Conservation (phyloP, 2,888 invertebrate genomes). For the Perdita meconis region DNA sequence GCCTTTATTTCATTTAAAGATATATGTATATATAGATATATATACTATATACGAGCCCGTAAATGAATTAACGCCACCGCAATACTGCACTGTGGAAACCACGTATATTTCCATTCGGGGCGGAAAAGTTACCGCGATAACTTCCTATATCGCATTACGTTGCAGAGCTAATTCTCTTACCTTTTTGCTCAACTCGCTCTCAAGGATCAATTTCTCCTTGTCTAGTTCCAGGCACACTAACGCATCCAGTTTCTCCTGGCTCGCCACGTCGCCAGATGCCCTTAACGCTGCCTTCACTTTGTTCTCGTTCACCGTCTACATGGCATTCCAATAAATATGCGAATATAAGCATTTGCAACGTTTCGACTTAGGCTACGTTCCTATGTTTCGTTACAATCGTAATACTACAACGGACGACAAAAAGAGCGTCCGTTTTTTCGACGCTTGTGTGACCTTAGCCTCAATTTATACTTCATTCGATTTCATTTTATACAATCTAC, state of each 20-base stretch:
- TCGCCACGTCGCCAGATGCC: slow-evolving; percentile 86
- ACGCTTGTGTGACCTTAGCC: too few species aligned
- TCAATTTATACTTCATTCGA: too few species aligned
- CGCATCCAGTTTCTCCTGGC: slow-evolving; percentile 88
- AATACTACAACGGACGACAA: too few species aligned
- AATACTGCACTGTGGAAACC: not conserved
- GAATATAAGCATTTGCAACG: not conserved
- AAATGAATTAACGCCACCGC: slow-evolving; percentile 21
- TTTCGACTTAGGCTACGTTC: too few species aligned
- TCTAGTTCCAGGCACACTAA: slow-evolving; percentile 86
- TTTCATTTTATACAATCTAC: too few species aligned
- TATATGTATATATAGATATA: too few species aligned
- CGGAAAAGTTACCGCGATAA: not conserved
- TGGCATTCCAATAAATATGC: slow-evolving; percentile 1
- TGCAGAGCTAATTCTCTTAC: slow-evolving; percentile 82
- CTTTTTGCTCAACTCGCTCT: slow-evolving; percentile 90
- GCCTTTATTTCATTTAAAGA: slow-evolving; percentile 24
- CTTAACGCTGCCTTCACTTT: slow-evolving; percentile 88
- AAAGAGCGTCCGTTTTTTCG: too few species aligned
- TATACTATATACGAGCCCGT: not conserved
- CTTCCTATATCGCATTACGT: not conserved
- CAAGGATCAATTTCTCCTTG: slow-evolving; percentile 88
- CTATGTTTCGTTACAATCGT: too few species aligned
- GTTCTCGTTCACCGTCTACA: slow-evolving; percentile 86
- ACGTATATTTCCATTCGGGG: not conserved